Evolutionary conservation across 2,888 invertebrate genomes (phyloP), one percentile per base, ranked within the genome.

Genomic region (Willowsia nigromaculata): DNA sequence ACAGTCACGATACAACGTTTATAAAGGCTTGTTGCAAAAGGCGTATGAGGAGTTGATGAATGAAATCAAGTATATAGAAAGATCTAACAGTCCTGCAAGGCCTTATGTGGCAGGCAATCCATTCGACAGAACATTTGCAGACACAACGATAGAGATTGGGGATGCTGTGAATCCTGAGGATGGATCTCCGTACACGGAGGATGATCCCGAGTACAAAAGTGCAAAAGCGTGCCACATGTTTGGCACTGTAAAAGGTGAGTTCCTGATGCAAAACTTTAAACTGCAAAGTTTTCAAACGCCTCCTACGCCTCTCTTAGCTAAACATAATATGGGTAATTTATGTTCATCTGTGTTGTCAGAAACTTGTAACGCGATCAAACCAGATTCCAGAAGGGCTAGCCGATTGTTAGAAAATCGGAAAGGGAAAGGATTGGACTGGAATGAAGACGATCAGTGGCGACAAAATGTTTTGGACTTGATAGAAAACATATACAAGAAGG

Each of bases 331-430:
- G n/a, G n/a, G n/a, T n/a, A n/a, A n/a, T n/a, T n/a, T n/a, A n/a
- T n/a, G n/a, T n/a, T n/a, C n/a, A n/a, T n/a, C n/a, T n/a, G n/a
- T n/a, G n/a, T n/a, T 3, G 18, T n/a, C 11, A 88, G 86, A 37
- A 6, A 71, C 81, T 1, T 90, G 88, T 71, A 53, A 53, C 0
- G 43, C 18, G 9, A 82, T 83, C 22, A 90, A 86, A 71, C 90
- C 90, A 1, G 33, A 33, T 4, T 2, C 78, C 7, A n/a, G 27
- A 1, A 30, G 89, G 22, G 86, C 90, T 2, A 47, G 43, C 22
- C 71, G 74, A n/a, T 6, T 90, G 6, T 18, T 82, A 0, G 62
- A 76, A 53, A 81, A 85, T 22, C n/a, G 85, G 18, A 25, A 81
- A 47, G 83, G 80, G 0, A 78, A 85, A 56, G 71, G 65, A 1